These are phyloP conservation scores for Antitype chi DNA, from an alignment of 2,888 invertebrate genomes.

Conservation along the genomic window DNA sequence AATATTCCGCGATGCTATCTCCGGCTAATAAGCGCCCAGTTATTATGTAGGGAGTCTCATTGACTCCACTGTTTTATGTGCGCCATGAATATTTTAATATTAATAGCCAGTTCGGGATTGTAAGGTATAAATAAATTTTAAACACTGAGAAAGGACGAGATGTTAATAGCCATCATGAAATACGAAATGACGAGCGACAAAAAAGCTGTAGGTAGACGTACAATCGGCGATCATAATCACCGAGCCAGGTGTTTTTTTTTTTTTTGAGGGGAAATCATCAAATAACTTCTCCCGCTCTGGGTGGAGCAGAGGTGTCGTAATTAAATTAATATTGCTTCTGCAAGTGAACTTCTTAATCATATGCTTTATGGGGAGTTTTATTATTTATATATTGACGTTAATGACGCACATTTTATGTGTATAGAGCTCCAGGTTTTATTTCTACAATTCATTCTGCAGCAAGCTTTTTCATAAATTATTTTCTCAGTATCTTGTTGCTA, in stretches of 20 bases:
- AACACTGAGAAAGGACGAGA: constrained; percentile 68
- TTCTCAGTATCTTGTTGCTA: background rate
- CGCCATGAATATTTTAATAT: constrained; percentile 80
- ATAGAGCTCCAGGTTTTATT: constrained; percentile 16
- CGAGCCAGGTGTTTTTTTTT: too few relatives aligned
- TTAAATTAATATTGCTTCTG: constrained; percentile 75
- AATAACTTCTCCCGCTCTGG: too few relatives aligned
- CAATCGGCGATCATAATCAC: constrained; percentile 67
- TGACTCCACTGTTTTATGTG: constrained; percentile 76
- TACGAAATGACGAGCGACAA: constrained; percentile 67
- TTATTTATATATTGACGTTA: constrained; percentile 49
- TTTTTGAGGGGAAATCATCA: too few relatives aligned
- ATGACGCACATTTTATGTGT: constrained; percentile 31
- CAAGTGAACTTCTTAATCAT: constrained; percentile 69
- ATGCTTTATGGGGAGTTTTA: constrained; percentile 65
- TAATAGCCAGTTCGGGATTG: constrained; percentile 68
- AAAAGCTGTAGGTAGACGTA: constrained; percentile 66
- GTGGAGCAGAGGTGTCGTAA: too few relatives aligned
- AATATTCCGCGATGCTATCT: constrained; percentile 79
- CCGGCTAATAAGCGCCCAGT: constrained; percentile 77
- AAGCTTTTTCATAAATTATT: background rate
- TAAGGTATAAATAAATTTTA: constrained; percentile 64
- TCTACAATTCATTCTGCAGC: background rate
- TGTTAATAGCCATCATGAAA: constrained; percentile 70
- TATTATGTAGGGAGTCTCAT: constrained; percentile 78